Conservation (phyloP, 1,140 invertebrate species). For the Drosophila subpulchrella region DNA sequence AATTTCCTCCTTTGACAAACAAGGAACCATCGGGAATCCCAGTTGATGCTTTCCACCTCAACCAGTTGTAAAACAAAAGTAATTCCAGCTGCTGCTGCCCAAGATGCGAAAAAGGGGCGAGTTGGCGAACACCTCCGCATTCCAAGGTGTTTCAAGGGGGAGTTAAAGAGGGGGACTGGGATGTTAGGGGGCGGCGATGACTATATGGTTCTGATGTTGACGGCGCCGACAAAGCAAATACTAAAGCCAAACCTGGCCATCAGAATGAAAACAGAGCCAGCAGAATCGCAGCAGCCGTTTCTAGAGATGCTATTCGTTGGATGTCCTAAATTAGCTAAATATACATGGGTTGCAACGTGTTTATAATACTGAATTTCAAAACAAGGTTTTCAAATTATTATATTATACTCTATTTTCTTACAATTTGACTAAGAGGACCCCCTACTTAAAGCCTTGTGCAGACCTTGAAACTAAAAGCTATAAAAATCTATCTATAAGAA, state of each 20-base stretch:
- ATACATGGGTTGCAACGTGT: no score
- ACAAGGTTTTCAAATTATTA: no score
- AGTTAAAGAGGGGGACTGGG: background rate
- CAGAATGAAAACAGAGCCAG: slow-evolving; percentile 41
- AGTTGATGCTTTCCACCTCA: slow-evolving; percentile 9
- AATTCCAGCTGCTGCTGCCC: slow-evolving; percentile 35
- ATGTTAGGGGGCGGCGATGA: slow-evolving; percentile 5
- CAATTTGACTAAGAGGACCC: no score
- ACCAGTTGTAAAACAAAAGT: slow-evolving; percentile 50
- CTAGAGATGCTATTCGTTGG: background rate
- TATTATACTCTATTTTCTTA: no score
- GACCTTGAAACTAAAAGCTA: no score
- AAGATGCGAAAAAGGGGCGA: slow-evolving; percentile 7
- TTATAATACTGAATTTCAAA: no score
- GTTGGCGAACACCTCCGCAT: slow-evolving; percentile 50
- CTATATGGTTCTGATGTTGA: slow-evolving; percentile 34
- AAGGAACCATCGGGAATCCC: slow-evolving; percentile 33
- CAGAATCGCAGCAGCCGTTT: background rate
- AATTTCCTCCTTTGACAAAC: slow-evolving; percentile 42
- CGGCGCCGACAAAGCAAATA: slow-evolving; percentile 59
- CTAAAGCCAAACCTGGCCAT: slow-evolving; percentile 40
- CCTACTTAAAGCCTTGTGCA: no score
- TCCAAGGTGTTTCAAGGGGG: slow-evolving; percentile 15
- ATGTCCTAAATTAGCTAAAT: background rate
- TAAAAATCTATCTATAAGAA: no score